phyloP scores from a whole-genome alignment of 2,888 invertebrate species.

The Cantharis lateralis region DNA sequence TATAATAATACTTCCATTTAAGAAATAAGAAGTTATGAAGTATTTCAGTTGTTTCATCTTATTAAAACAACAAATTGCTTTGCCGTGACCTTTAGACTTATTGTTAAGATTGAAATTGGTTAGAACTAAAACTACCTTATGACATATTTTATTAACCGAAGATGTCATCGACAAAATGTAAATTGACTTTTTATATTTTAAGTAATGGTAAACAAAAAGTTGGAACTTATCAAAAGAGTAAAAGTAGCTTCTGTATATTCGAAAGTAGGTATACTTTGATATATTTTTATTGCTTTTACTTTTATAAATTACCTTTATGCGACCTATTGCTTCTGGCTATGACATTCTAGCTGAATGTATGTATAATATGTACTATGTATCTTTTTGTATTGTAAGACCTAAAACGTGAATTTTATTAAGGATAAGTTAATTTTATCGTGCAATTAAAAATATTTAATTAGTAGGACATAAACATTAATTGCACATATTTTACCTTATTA shows the following conservation, averaged over 20 bases:
- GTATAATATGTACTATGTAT: not conserved
- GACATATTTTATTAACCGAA: not conserved
- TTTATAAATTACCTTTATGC: not conserved
- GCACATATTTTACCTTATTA: not conserved
- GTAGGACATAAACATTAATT: not conserved
- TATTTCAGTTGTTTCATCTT: not conserved
- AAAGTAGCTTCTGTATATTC: constrained; percentile 2
- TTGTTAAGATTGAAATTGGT: not conserved
- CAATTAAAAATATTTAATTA: not conserved
- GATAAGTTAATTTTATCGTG: not conserved
- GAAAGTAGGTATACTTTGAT: constrained; percentile 3
- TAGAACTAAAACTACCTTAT: not conserved
- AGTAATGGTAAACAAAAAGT: not conserved
- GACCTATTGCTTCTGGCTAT: constrained; percentile 1
- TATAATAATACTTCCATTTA: not conserved
- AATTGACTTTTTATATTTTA: not conserved
- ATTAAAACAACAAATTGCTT: not conserved
- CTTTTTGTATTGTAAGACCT: not conserved
- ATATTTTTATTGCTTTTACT: constrained; percentile 3
- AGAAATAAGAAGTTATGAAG: not conserved
- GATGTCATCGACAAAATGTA: not conserved
- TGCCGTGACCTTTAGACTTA: not conserved
- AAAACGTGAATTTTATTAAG: not conserved
- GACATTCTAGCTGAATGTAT: not conserved
- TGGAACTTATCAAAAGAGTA: not conserved